These are phyloP conservation scores for Perca schrenkii DNA, from an alignment of 2,113 vertebrate genomes.

Conservation along the genomic window DNA sequence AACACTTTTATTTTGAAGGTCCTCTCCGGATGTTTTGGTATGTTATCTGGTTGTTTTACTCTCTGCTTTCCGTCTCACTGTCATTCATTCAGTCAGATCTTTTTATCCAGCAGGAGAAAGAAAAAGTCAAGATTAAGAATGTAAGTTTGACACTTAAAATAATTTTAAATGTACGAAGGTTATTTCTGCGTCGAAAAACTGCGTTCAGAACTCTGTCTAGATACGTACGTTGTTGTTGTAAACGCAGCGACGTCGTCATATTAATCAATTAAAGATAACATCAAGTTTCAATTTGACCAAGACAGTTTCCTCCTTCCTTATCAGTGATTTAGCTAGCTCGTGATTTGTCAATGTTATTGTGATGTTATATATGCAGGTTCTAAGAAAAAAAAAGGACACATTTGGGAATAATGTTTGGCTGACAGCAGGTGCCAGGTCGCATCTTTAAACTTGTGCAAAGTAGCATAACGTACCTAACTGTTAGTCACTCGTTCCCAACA, in stretches of 20 bases:
- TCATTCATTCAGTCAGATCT: not conserved
- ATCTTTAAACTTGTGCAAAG: too few relatives aligned
- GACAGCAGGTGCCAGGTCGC: not conserved
- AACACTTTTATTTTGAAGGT: constrained; percentile 41
- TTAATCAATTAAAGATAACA: too few relatives aligned
- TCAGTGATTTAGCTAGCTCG: not conserved
- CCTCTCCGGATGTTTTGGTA: constrained; percentile 1
- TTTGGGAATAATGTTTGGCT: not conserved
- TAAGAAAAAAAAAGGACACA: not conserved
- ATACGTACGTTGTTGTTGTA: not conserved
- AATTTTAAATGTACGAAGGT: not conserved
- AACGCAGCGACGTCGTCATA: not conserved
- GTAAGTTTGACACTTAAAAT: constrained; percentile 40
- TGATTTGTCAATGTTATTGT: not conserved
- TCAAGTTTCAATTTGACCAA: not conserved
- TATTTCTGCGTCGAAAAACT: not conserved
- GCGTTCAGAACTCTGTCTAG: not conserved
- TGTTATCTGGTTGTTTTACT: fast-evolving
- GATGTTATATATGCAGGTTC: not conserved
- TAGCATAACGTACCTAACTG: too few relatives aligned
- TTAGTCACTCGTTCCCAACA: too few relatives aligned
- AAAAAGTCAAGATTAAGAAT: not conserved
- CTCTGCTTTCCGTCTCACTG: not conserved
- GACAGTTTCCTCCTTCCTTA: not conserved
- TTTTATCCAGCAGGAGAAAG: not conserved